Base-by-base conservation (phyloP, 92 coral and sea anemone genomes). In the Porites rus region DNA sequence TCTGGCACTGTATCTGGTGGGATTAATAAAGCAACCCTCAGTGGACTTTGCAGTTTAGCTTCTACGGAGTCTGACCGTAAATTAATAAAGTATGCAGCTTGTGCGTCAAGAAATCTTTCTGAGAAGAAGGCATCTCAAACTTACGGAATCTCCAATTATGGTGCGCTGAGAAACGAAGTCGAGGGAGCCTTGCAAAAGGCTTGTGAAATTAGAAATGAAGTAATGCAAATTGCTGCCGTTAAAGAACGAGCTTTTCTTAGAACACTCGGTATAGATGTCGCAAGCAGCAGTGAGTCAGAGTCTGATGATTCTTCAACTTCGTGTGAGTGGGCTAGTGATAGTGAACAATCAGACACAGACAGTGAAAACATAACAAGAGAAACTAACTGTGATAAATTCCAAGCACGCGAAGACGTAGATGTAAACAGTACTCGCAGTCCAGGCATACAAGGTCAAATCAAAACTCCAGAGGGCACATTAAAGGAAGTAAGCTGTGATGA, bases 281-380 rank as follows among this genome's bases (percentile, higher is more conserved):
- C 88, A 16, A 83, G 88, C 69, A 72, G 74, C 72, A 84, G 86
- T 58, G 90, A 85, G 52, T 85, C 93, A 53, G 93, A 90, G 19
- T 5, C 22, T 22, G 80, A 24, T 72, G 78, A 79, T 25, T 31
- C 19, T n/a, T 71, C 92, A 25, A 68, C 73, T 8, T 65, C 78
- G 5, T 90, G 92, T 80, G 89, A 84, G 82, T 89, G 92, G 85
- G 60, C 1, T 50, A 84, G 91, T 66, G 91, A 90, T 1, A 89
- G 72, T 79, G 92, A 84, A 1, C 2, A 50, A 20, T 67, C 43
- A 18, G 89, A 67, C 84, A 51, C 77, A 46, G 84, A 86, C 60
- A 69, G 25, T 86, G 78, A 51, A 51, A 46, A 72, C 61, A 16
- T 9, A 16, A 18, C 77, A 7, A 8, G 28, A 81, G 17, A 70